Evolutionary conservation across 2,888 invertebrate genomes (phyloP).

Genomic region (Athetis lepigone): DNA sequence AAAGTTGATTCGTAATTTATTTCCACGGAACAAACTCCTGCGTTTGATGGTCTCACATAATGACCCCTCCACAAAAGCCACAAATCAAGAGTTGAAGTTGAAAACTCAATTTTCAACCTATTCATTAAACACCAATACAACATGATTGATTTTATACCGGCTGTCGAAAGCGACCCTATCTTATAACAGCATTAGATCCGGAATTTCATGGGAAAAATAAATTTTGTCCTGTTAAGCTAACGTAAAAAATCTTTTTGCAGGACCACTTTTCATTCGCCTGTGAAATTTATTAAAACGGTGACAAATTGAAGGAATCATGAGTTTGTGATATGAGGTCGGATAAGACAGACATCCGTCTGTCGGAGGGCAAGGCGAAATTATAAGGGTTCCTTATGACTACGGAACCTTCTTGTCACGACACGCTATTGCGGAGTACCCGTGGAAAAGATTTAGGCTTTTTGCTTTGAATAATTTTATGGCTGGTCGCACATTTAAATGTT

Average conservation of each 20-base stretch:
- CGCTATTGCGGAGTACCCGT: conserved; percentile 2
- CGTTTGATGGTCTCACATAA: conserved; percentile 39
- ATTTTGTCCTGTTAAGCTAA: conserved; percentile 19
- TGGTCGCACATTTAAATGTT: not conserved
- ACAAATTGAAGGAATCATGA: conserved; percentile 64
- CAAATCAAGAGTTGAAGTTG: conserved; percentile 48
- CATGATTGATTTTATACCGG: conserved; percentile 43
- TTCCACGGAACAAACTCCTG: conserved; percentile 33
- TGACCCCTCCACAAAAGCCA: conserved; percentile 39
- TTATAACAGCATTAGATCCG: not conserved
- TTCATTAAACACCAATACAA: conserved; percentile 40
- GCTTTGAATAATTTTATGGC: conserved; percentile 21
- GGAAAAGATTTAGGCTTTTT: conserved; percentile 22
- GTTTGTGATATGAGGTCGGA: conserved; percentile 59
- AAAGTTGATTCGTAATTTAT: conserved; percentile 37
- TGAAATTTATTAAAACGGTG: conserved; percentile 61
- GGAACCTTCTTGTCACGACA: conserved; percentile 40
- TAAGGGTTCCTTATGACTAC: conserved; percentile 46
- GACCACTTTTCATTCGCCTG: conserved; percentile 36
- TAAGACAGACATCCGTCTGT: conserved; percentile 56
- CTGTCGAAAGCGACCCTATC: conserved; percentile 8
- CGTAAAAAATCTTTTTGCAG: conserved; percentile 34
- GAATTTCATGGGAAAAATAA: conserved; percentile 33
- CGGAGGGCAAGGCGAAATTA: conserved; percentile 50
- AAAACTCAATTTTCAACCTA: conserved; percentile 44